These are phyloP conservation scores for Neoseiulus cucumeris DNA, from an alignment of 1,140 invertebrate species.

Conservation along the genomic window DNA sequence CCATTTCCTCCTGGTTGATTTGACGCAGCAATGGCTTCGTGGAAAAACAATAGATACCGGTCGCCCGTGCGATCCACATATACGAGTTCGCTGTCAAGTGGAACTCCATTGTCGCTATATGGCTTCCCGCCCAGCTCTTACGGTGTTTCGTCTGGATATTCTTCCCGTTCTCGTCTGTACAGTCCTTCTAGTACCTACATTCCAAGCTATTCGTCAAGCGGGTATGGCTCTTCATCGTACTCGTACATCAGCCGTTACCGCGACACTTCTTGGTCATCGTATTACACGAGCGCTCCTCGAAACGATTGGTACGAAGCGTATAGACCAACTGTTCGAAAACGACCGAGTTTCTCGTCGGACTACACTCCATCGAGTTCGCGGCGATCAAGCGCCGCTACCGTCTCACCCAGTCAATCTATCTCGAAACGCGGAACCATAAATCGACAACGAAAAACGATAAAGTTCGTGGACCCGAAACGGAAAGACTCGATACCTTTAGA, in stretches of 20 bases:
- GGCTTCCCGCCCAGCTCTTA: neutral
- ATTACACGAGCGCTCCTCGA: neutral
- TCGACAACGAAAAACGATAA: neutral
- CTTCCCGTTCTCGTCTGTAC: constrained; percentile 3
- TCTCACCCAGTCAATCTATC: neutral
- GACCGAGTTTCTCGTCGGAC: neutral
- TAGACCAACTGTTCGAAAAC: neutral
- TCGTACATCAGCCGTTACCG: neutral
- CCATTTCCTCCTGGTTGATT: too few relatives aligned
- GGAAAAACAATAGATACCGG: neutral
- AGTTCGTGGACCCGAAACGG: constrained; percentile 1
- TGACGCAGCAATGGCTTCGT: too few relatives aligned
- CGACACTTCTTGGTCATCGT: neutral
- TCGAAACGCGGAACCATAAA: neutral
- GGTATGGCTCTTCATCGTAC: neutral
- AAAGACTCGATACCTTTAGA: constrained; percentile 3
- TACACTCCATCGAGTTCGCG: neutral
- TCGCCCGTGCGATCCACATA: neutral
- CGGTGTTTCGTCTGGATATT: constrained; percentile 1
- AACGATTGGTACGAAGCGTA: constrained; percentile 8
- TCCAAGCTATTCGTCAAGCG: neutral
- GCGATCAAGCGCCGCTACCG: neutral
- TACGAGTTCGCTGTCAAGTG: neutral
- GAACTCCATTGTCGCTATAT: neutral
- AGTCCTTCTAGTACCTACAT: neutral